phyloP scores from a whole-genome alignment of 1,140 invertebrate species.

The Eueides isabella region DNA sequence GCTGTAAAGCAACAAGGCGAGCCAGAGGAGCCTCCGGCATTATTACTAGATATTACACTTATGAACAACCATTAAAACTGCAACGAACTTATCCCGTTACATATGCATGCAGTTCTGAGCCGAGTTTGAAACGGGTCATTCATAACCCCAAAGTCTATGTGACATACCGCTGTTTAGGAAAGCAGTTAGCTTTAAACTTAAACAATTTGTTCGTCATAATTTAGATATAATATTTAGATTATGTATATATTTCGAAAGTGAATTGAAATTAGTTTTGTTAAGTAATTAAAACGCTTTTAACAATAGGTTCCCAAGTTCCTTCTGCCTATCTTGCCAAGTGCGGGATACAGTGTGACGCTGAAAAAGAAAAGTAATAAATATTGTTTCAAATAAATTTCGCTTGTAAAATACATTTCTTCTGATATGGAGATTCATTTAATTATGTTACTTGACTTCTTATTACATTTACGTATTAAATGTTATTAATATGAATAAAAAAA shows the following conservation, averaged over 20 bases:
- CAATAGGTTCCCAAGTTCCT: too few species aligned
- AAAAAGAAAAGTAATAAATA: too few species aligned
- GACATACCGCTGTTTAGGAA: slow-evolving; percentile 42
- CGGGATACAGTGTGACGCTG: too few species aligned
- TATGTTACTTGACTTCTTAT: not conserved
- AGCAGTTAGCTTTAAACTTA: not conserved
- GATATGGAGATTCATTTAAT: too few species aligned
- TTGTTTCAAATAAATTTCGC: too few species aligned
- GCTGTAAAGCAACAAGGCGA: slow-evolving; percentile 47
- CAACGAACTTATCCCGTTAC: slow-evolving; percentile 67
- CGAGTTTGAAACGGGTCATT: slow-evolving; percentile 64
- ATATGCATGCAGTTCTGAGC: slow-evolving; percentile 68
- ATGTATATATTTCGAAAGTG: not conserved
- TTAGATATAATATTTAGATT: not conserved
- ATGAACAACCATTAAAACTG: slow-evolving; percentile 75
- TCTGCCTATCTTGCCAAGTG: too few species aligned
- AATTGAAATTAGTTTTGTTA: not conserved
- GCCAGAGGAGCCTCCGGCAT: slow-evolving; percentile 45
- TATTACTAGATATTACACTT: slow-evolving; percentile 79
- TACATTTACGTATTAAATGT: not conserved
- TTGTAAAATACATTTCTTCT: too few species aligned
- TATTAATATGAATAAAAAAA: not conserved
- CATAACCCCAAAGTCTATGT: slow-evolving; percentile 61
- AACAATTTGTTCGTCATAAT: not conserved
- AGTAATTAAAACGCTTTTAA: too few species aligned